Evolutionary conservation across 1,140 invertebrate genomes (phyloP), one percentile per base, ranked within the genome.

Genomic region (Hirudo medicinalis): DNA sequence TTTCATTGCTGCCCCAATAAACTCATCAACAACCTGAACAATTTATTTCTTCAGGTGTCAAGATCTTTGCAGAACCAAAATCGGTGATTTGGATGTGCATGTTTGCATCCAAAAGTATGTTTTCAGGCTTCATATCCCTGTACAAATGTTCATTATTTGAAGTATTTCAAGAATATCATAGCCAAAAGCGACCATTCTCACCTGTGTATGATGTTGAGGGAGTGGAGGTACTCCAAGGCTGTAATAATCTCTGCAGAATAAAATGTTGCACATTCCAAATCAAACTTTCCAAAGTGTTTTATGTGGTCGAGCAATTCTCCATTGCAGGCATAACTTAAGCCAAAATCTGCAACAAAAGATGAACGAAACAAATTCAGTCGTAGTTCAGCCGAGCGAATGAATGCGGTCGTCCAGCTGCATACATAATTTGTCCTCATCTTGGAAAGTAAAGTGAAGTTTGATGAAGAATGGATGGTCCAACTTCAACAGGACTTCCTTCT

Each of bases 51-150:
- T 72, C 66, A n/a, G 20, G 73, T 25, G 60, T 85, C 83, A 8
- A 79, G 76, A 96, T 91, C 83, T 94, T 97, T 0, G 92, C 90
- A 69, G 93, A 95, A 22, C 96, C 96, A 82, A 99, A 99, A 83
- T 99, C 96, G 20, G 94, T 94, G 57, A 99, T 90, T 76, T 94
- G 86, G 73, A 97, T 89, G 83, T 99, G 95, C 91, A 96, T 96
- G 72, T 91, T 89, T 79, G 94, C 91, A 83, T 91, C 91, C 53
- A 87, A 76, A n/a, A 87, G 76, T 75, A 87, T 85, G 76, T 87
- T 87, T 77, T 87, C 86, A 57, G 86, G 86, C 76, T 87, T 87
- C 72, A 81, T 74, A 76, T 81, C 80, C 74, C 80, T 81, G 75
- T 25, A 20, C 6, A 71, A 27, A n/a, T 67, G 43, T 49, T 17